Conservation (phyloP, 1,140 invertebrate genomes). For the Amyelois transitella region DNA sequence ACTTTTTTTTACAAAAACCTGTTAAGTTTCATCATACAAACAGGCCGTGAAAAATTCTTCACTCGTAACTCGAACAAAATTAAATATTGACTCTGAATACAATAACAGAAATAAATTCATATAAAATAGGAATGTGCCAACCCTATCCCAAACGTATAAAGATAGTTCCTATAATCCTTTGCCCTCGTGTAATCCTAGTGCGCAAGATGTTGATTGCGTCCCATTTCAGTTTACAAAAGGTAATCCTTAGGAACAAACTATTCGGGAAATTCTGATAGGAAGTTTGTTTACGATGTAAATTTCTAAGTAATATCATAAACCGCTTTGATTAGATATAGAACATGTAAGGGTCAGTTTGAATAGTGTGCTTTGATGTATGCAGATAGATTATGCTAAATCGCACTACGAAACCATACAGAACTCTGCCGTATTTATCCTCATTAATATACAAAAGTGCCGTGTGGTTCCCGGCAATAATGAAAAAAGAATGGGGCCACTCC, state of each 20-base stretch:
- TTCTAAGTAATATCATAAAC: conserved; percentile 69
- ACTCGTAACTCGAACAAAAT: too few relatives aligned
- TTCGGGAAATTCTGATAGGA: conserved; percentile 58
- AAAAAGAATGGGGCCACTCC: too few relatives aligned
- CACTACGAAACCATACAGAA: neutral
- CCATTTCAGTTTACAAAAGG: conserved; percentile 72
- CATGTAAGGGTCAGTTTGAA: neutral
- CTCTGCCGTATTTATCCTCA: neutral
- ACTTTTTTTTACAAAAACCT: too few relatives aligned
- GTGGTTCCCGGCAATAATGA: too few relatives aligned
- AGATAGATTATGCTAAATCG: conserved; percentile 10
- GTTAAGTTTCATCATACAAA: too few relatives aligned
- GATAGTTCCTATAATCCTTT: conserved; percentile 38
- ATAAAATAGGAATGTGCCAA: neutral
- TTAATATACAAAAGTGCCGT: too few relatives aligned
- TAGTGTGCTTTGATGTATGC: conserved; percentile 5
- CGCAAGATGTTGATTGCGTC: conserved; percentile 68
- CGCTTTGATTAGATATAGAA: conserved; percentile 59
- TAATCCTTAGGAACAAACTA: conserved; percentile 68
- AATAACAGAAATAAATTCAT: conserved; percentile 2
- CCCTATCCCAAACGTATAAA: neutral
- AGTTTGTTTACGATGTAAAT: conserved; percentile 72
- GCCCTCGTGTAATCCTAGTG: conserved; percentile 62
- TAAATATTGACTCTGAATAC: too few relatives aligned
- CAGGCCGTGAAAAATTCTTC: too few relatives aligned